Evolutionary conservation across 2,888 invertebrate genomes (phyloP), one percentile per base, ranked within the genome.

Genomic region (Aspidapion aeneum): DNA sequence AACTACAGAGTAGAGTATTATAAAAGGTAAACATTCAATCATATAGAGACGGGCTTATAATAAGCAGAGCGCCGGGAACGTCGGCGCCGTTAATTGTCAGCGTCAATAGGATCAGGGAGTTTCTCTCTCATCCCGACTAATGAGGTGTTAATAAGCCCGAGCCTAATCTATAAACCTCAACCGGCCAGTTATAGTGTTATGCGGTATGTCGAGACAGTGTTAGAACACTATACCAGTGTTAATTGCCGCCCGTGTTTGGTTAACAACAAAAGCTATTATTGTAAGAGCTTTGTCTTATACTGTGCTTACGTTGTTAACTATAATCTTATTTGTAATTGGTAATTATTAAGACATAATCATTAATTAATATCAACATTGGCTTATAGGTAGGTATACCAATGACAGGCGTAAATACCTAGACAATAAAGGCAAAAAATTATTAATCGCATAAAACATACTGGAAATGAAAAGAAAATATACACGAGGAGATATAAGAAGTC

Each of bases 141-240:
- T 77, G 75, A 76, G 74, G 74, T 75, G 75, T 75, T 77, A 77
- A 77, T 76, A 75, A 75, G 74, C 73, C 70, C 72, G 69, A 69
- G 72, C 74, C 72, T 76, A 75, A 77, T 77, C 75, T 76, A 71
- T 72, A 73, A 72, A 74, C 75, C 74, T 74, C 77, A 77, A 75
- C 75, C 73, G 74, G 71, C 73, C 12, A 73, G 75, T 74, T 74
- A 75, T 74, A 74, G 72, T 73, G 73, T 73, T 74, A 70, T 74
- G 71, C 70, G 68, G 57, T 66, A 62, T 61, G 62, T 60, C 62
- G 66, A 64, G 63, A 66, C 66, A 58, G 56, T 20, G 22, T 12
- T 7, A 3, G 19, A 59, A 51, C 64, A 64, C 64, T 61, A 58
- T 62, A 57, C 63, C 57, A 58, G 63, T 63, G 66, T 63, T 18